These are phyloP conservation scores for Molossus molossus DNA, from an alignment of 2,797 vertebrate species.

Conservation along the genomic window DNA sequence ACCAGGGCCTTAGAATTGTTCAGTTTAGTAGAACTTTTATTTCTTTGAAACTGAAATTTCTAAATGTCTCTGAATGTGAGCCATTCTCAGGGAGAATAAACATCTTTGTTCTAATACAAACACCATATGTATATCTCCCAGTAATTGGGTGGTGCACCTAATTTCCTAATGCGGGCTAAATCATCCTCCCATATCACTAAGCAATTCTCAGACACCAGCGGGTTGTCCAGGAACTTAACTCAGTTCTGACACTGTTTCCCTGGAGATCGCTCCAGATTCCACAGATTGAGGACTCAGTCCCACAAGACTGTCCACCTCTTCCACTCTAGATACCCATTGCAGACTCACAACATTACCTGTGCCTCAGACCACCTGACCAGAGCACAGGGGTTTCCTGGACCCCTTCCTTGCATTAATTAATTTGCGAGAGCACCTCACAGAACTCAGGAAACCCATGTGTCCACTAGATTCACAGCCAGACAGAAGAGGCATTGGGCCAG, in stretches of 20 bases:
- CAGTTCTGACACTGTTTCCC: neutral
- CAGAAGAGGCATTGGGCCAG: neutral
- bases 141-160: neutral
- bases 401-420: neutral
- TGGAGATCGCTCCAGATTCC: neutral
- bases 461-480: neutral
- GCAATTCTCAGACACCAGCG: neutral
- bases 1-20: neutral
- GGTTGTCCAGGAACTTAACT: neutral
- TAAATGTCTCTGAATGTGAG: neutral
- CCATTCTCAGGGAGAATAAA: neutral
- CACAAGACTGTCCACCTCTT: neutral
- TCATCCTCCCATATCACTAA: too few relatives aligned
- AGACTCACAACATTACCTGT: neutral
- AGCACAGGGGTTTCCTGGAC: neutral
- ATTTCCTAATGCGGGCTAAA: neutral
- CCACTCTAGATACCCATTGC: neutral
- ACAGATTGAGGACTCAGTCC: neutral
- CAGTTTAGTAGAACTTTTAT: neutral
- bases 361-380: neutral
- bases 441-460: neutral
- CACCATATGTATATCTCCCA: neutral
- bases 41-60: slow-evolving; percentile 34
- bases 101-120: neutral
- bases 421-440: neutral